Percentiles rank a stretch among this genome's conserved stretches.
Conservation (phyloP, 2,888 invertebrate species). For the Drosophila leonis region DNA sequence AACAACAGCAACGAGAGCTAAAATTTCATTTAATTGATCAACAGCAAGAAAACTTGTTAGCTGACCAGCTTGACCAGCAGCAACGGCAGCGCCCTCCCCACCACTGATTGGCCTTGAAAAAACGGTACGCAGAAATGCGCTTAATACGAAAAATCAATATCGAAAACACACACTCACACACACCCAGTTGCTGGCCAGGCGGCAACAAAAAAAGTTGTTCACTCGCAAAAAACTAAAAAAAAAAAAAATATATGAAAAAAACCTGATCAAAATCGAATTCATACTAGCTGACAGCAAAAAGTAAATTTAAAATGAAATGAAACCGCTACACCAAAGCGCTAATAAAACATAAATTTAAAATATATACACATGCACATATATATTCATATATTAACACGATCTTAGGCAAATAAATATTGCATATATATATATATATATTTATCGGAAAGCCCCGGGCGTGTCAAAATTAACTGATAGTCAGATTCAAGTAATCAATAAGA, state of each 20-base stretch:
- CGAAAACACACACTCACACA: constrained; percentile 47
- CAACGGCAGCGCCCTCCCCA: constrained; percentile 9
- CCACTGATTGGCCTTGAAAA: constrained; percentile 75
- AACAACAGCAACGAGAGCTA: constrained; percentile 23
- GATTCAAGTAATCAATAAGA: neutral
- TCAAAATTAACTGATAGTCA: constrained; percentile 20
- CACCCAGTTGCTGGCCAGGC: constrained; percentile 11
- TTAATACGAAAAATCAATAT: constrained; percentile 82
- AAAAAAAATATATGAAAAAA: constrained; percentile 54
- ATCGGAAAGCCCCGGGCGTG: constrained; percentile 24
- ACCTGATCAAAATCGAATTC: constrained; percentile 62
- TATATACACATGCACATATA: constrained; percentile 8
- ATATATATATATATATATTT: neutral
- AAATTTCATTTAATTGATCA: constrained; percentile 74
- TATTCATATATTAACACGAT: constrained; percentile 21
- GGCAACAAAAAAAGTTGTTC: constrained; percentile 54
- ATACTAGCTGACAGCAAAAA: constrained; percentile 59
- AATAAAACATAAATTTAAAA: constrained; percentile 58
- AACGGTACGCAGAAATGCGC: constrained; percentile 78
- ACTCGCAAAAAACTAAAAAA: constrained; percentile 34
- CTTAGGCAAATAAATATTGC: constrained; percentile 43
- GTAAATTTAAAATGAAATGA: constrained; percentile 29
- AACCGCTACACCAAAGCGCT: constrained; percentile 57
- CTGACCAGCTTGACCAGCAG: constrained; percentile 60
- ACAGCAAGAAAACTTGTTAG: constrained; percentile 67